Base-by-base conservation (phyloP, 2,113 vertebrate genomes). In the Ia io region DNA sequence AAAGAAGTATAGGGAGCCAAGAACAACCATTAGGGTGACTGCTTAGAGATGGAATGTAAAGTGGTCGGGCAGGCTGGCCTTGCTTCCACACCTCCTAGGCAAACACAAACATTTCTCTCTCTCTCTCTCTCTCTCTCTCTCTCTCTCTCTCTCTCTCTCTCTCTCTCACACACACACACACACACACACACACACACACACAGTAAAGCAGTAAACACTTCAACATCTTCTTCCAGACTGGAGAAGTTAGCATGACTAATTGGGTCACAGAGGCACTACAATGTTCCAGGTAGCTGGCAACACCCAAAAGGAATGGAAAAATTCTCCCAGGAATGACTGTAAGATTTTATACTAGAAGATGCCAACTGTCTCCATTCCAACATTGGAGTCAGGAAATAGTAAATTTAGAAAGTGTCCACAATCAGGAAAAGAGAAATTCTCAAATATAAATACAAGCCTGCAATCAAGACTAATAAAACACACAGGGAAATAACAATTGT, bases 21-120 rank as follows among this genome's bases (percentile, higher is more conserved):
- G 18, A 22, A 22, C 37, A 35, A 49, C 40, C 37, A 51, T 88
- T 69, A 73, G n/a, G 53, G 9, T 85, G 91, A 94, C 35, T 42
- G 37, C 20, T 83, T 40, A 32, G 35, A 63, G 42, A 59, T 23
- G 93, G 95, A 92, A 95, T 91, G 91, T n/a, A 28, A 49, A 85
- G 84, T 44, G 12, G 92, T 42, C 35, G 6, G 65, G 70, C 94
- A 73, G 61, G 93, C 69, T 88, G 70, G 73, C 12, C 89, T 89
- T 85, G 78, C 56, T 85, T 86, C 83, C 47, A 84, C 32, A 61
- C 14, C 42, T 53, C 47, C 76, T 32, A 49, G 3, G 0, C 32
- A 83, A 59, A 74, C 59, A 73, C 20, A 87, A 40, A 63, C 84
- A 25, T 5, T 35, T 49, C 42, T 35, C 11, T 18, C 30, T 18